phyloP scores from a whole-genome alignment of 2,888 invertebrate species.

The Petrophora chlorosata region DNA sequence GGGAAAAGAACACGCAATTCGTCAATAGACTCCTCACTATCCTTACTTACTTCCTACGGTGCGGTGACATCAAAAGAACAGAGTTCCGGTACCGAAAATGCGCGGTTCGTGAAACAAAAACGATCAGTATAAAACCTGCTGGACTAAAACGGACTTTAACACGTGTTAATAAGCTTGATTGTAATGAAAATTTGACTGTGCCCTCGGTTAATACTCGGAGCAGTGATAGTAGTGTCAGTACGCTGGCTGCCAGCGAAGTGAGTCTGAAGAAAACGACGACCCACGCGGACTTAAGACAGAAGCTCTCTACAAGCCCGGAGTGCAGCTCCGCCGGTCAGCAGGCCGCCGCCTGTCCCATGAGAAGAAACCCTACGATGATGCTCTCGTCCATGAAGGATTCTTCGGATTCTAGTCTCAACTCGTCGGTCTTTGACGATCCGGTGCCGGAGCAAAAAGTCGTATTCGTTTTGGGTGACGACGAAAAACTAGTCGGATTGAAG shows the following conservation, averaged over 20 bases:
- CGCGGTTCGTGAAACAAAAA: conserved; percentile 64
- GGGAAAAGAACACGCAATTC: conserved; percentile 85
- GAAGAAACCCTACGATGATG: conserved; percentile 63
- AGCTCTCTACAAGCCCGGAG: conserved; percentile 69
- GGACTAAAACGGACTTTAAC: conserved; percentile 46
- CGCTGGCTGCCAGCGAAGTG: conserved; percentile 58
- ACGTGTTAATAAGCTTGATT: conserved; percentile 38
- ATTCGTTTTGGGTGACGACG: conserved; percentile 89
- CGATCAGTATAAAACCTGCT: conserved; percentile 45
- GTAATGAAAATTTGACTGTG: conserved; percentile 38
- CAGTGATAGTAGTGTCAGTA: conserved; percentile 65
- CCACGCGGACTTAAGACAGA: conserved; percentile 60
- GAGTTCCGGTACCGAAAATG: conserved; percentile 61
- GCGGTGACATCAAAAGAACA: conserved; percentile 87
- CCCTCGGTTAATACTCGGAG: conserved; percentile 56
- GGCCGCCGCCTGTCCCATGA: conserved; percentile 52
- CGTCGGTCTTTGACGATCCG: conserved; percentile 59
- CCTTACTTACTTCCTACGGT: conserved; percentile 94
- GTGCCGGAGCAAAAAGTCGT: conserved; percentile 80
- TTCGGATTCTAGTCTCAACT: conserved; percentile 67
- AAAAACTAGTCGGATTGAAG: conserved; percentile 86
- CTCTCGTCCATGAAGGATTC: conserved; percentile 53
- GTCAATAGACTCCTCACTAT: conserved; percentile 90
- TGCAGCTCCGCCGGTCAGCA: conserved; percentile 48
- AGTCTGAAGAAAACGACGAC: conserved; percentile 66